Evolutionary conservation across 92 coral and sea anemone species (phyloP).

Genomic region (Isaurus tuberculatus): DNA sequence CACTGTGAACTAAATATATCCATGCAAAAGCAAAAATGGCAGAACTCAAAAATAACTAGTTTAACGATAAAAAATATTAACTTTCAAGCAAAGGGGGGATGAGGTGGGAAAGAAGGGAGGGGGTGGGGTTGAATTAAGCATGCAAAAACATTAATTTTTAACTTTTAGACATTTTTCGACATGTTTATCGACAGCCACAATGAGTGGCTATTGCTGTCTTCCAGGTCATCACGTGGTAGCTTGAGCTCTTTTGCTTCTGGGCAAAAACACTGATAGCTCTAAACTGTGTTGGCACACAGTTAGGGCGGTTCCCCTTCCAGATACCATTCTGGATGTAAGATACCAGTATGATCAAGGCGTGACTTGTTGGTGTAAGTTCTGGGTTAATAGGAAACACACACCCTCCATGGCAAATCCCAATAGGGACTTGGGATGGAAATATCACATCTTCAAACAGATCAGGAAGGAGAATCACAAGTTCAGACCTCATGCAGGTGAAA

Average conservation of each 20-base stretch:
- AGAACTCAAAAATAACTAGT: too few relatives aligned
- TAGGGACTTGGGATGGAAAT: not conserved
- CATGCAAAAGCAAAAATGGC: too few relatives aligned
- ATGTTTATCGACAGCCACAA: slow-evolving; percentile 26
- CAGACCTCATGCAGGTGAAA: not conserved
- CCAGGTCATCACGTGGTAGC: not conserved
- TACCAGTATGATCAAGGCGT: not conserved
- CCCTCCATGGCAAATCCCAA: slow-evolving; percentile 4
- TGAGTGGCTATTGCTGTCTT: not conserved
- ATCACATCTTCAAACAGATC: not conserved
- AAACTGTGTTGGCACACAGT: slow-evolving; percentile 1
- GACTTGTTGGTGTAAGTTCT: not conserved
- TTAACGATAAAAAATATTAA: too few relatives aligned
- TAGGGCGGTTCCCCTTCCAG: not conserved
- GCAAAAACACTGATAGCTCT: not conserved
- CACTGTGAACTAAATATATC: too few relatives aligned
- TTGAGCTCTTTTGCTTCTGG: not conserved
- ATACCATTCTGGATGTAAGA: not conserved
- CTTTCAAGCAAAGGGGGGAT: too few relatives aligned
- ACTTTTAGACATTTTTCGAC: not conserved
- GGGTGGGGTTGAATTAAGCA: too few relatives aligned
- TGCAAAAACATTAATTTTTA: not conserved
- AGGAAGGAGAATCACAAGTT: not conserved
- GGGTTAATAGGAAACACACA: slow-evolving; percentile 12
- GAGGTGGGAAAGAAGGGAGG: too few relatives aligned